Percentiles rank a stretch among this genome's conserved stretches.
Conservation (phyloP, 2,888 invertebrate species). For the Macropis europaea region DNA sequence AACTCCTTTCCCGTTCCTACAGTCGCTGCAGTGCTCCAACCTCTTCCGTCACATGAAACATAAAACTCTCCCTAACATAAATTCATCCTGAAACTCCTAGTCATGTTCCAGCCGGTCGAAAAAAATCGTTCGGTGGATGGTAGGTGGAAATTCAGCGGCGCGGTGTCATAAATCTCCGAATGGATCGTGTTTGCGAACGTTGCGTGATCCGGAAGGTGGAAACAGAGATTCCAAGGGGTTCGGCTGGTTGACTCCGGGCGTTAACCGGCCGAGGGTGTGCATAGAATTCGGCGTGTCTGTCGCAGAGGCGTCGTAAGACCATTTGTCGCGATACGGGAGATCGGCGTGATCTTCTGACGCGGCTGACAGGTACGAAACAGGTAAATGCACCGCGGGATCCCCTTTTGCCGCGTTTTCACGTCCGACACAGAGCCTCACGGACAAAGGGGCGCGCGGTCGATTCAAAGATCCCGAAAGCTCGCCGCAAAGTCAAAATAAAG, state of each 20-base stretch:
- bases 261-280: conserved; percentile 9
- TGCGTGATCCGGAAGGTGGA: conserved; percentile 53
- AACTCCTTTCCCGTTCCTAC: no score
- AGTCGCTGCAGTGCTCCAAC: no score
- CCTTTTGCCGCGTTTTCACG: conserved; percentile 59
- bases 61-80: no score
- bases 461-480: conserved; percentile 34
- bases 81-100: no score
- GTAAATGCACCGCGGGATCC: conserved; percentile 58
- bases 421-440: conserved; percentile 24
- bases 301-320: conserved; percentile 64
- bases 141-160: not conserved
- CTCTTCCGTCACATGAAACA: no score
- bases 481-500: conserved; percentile 77
- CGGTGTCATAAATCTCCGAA: conserved; percentile 70
- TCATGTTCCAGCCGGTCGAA: no score
- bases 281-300: conserved; percentile 74
- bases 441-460: conserved; percentile 46
- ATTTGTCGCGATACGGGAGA: conserved; percentile 73
- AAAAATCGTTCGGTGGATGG: no score
- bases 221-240: conserved; percentile 43
- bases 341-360: conserved; percentile 52
- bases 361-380: conserved; percentile 68
- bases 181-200: conserved; percentile 68
- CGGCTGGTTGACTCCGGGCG: conserved; percentile 28